Conservation (phyloP, 2,888 invertebrate genomes). For the Tipula helvola region DNA sequence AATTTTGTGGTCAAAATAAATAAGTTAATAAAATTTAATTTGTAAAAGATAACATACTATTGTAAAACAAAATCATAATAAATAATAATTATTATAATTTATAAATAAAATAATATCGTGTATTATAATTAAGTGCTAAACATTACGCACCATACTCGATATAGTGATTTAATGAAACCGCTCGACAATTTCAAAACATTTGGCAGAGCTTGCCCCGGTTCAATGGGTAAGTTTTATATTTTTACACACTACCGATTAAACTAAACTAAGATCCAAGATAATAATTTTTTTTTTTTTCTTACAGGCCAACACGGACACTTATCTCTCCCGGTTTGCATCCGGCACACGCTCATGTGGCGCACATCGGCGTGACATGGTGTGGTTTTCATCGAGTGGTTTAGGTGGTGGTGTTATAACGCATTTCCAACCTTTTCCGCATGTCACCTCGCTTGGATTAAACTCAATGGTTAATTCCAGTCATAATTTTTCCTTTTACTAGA, state of each 20-base stretch:
- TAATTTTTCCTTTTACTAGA: not conserved
- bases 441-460: constrained; percentile 42
- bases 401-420: constrained; percentile 51
- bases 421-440: constrained; percentile 47
- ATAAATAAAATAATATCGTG: too few species aligned
- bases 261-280: not conserved
- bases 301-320: constrained; percentile 53
- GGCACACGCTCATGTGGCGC: constrained; percentile 46
- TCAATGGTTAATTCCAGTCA: constrained; percentile 43
- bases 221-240: constrained; percentile 43
- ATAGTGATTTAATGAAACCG: too few species aligned
- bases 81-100: too few species aligned
- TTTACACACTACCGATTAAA: not conserved
- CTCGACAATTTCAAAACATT: too few species aligned
- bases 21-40: too few species aligned
- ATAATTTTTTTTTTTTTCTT: too few species aligned
- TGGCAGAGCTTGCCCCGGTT: too few species aligned
- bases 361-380: constrained; percentile 43
- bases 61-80: too few species aligned
- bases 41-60: too few species aligned
- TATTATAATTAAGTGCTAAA: too few species aligned
- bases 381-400: constrained; percentile 47
- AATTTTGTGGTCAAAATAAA: too few species aligned
- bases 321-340: constrained; percentile 43
- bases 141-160: too few species aligned